phyloP scores from a whole-genome alignment of 2,888 invertebrate species.

The Imbricaverruca yamaguchii region DNA sequence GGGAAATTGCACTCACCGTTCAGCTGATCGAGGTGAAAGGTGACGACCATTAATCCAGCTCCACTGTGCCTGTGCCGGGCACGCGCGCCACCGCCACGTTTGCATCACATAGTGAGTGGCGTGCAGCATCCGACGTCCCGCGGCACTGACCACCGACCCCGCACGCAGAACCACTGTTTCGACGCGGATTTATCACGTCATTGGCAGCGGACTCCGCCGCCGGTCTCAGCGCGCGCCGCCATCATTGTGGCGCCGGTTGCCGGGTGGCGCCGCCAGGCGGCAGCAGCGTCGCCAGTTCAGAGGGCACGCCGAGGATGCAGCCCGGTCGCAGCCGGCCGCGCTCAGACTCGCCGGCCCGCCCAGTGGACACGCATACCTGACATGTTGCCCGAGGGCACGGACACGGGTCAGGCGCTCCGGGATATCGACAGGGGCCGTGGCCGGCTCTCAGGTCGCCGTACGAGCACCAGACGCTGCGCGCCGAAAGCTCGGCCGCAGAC shows the following conservation, averaged over 20 bases:
- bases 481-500: background rate
- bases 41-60: background rate
- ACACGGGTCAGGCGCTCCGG: too few species aligned
- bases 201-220: background rate
- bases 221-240: background rate
- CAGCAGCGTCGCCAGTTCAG: background rate
- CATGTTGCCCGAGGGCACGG: too few species aligned
- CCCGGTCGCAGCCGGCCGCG: background rate
- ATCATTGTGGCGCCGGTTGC: background rate
- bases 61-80: background rate
- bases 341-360: background rate
- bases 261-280: background rate
- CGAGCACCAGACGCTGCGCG: background rate
- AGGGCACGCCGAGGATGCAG: background rate
- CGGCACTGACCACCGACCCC: background rate
- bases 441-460: background rate
- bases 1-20: constrained; percentile 2
- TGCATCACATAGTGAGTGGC: background rate
- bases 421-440: background rate
- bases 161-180: constrained; percentile 4
- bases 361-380: background rate
- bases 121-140: background rate
- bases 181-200: constrained; percentile 9
- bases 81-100: background rate
- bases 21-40: background rate